Evolutionary conservation across 2,113 vertebrate species (phyloP), one percentile per base, ranked within the genome.

Genomic region (Grus americana): DNA sequence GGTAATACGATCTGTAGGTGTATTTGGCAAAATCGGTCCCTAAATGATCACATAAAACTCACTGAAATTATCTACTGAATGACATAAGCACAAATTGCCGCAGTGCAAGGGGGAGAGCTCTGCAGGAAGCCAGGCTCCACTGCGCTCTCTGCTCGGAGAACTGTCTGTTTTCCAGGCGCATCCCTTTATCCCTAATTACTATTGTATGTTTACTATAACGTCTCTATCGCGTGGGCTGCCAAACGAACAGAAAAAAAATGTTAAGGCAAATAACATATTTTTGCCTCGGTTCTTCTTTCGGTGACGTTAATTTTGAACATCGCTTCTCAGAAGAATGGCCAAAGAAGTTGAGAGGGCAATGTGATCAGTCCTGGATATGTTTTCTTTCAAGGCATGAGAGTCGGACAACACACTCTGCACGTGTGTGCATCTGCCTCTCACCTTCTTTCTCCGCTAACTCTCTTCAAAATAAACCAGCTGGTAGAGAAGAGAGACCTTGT

Each of bases 41-140:
- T 70, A 38, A 75, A 36, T 1, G 15, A 46, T 26, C 47, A 30
- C 46, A 46, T 13, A 55, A 84, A 66, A 4, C 1, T 10, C 40
- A 49, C 59, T 57, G 54, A 57, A 72, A 72, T 24, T 16, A 58
- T 10, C 59, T 36, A 15, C 29, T 27, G 71, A 24, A 27, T 26
- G 61, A 20, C 1, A 2, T 1, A 36, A 79, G 38, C 68, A 18
- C 29, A 38, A 72, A 36, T 1, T 9, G 44, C 21, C 0, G 4
- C 44, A 14, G 32, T 4, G 38, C 1, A 5, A 52, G 66, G 17
- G 42, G 66, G 8, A 66, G 49, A 62, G 73, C 47, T 40, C 42
- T 0, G 5, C 18, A 4, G 22, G 42, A 52, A 15, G 61, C 55
- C 55, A 23, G 42, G 79, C 38, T 75, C 71, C 66, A 4, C 24